These are phyloP conservation scores for Drosophila mercatorum DNA, from an alignment of 2,888 invertebrate genomes.

Conservation along the genomic window DNA sequence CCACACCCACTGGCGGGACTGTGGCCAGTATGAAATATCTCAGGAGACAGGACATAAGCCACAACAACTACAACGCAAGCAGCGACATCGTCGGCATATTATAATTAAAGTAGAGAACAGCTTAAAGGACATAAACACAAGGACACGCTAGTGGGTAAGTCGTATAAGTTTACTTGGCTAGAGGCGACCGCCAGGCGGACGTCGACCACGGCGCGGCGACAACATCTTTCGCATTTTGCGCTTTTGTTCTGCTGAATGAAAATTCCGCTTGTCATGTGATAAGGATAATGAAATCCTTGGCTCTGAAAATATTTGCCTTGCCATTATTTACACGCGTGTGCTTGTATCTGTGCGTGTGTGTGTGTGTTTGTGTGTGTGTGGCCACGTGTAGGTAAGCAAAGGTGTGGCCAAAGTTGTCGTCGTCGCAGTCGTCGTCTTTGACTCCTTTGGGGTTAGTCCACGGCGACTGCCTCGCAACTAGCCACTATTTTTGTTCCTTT, in stretches of 20 bases:
- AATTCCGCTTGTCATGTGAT: slow-evolving; percentile 76
- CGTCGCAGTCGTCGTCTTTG: slow-evolving; percentile 60
- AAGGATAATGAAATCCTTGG: slow-evolving; percentile 84
- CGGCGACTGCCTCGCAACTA: slow-evolving; percentile 37
- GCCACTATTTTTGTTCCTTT: slow-evolving; percentile 46
- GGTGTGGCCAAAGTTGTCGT: slow-evolving; percentile 75
- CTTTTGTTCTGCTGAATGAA: slow-evolving; percentile 51
- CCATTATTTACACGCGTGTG: slow-evolving; percentile 58
- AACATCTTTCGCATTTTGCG: slow-evolving; percentile 69
- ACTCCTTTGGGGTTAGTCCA: slow-evolving; percentile 64
- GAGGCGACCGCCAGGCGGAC: slow-evolving; percentile 54
- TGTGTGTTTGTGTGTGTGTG: slow-evolving; percentile 24
- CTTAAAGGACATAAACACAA: slow-evolving; percentile 71
- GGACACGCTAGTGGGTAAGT: slow-evolving; percentile 45
- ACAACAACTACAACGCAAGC: slow-evolving; percentile 23
- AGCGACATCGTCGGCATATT: slow-evolving; percentile 48
- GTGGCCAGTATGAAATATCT: slow-evolving; percentile 67
- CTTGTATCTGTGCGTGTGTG: slow-evolving; percentile 7
- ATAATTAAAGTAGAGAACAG: slow-evolving; percentile 82
- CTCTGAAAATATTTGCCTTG: slow-evolving; percentile 79
- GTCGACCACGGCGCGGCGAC: slow-evolving; percentile 48
- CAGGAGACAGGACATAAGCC: slow-evolving; percentile 74
- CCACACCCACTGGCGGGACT: slow-evolving; percentile 14
- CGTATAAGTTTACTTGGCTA: slow-evolving; percentile 43
- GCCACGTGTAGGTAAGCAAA: slow-evolving; percentile 67